Evolutionary conservation across 2,797 vertebrate genomes (phyloP).

Genomic region (Gymnothorax reevesii): DNA sequence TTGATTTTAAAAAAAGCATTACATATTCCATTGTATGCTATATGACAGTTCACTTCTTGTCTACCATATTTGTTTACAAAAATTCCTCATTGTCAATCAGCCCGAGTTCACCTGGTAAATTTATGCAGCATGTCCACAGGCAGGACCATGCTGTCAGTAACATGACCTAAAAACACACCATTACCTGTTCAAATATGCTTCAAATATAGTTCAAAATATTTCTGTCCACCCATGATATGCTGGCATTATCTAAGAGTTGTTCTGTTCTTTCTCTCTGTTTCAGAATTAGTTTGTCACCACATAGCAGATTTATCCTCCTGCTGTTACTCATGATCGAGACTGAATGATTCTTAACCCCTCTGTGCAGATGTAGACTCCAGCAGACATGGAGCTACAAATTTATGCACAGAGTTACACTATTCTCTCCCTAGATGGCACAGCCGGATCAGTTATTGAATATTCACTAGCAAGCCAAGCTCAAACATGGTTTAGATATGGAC

Average conservation of each 20-base stretch:
- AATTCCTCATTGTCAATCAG: background rate
- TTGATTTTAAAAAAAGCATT: background rate
- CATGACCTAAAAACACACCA: background rate
- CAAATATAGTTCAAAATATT: background rate
- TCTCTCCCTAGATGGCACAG: no score
- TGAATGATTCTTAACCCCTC: slow-evolving; percentile 24
- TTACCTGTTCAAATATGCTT: background rate
- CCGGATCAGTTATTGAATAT: no score
- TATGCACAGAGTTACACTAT: no score
- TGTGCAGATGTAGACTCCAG: no score
- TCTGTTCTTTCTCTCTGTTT: background rate
- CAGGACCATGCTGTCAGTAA: no score
- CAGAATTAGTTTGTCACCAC: background rate
- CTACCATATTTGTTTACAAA: background rate
- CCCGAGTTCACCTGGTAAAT: background rate
- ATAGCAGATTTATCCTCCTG: slow-evolving; percentile 38
- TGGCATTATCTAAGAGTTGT: background rate
- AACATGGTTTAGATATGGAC: no score
- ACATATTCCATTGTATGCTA: background rate
- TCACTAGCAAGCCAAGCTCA: no score
- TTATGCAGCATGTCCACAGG: background rate
- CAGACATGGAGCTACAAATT: no score
- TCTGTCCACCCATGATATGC: background rate
- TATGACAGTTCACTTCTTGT: background rate
- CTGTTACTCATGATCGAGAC: slow-evolving; percentile 35